Percentiles rank a stretch among this genome's conserved stretches.
phyloP scores from a whole-genome alignment of 2,888 invertebrate species.

The Noctua comes region DNA sequence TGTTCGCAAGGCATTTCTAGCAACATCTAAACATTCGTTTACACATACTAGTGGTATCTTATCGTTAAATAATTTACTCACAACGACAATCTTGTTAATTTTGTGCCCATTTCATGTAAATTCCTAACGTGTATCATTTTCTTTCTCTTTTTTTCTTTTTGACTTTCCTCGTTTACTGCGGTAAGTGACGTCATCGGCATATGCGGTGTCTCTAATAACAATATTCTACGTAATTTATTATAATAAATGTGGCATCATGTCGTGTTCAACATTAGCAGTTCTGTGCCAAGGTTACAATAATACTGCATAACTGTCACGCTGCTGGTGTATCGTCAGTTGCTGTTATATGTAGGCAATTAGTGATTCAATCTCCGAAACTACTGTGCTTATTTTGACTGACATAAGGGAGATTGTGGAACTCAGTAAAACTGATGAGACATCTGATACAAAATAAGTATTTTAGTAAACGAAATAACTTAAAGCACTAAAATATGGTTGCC shows the following conservation, averaged over 20 bases:
- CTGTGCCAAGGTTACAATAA: slow-evolving; percentile 63
- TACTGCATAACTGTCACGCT: slow-evolving; percentile 51
- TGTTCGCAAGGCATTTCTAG: slow-evolving; percentile 39
- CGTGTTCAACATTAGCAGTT: slow-evolving; percentile 58
- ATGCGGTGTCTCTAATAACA: slow-evolving; percentile 48
- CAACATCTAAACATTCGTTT: slow-evolving; percentile 43
- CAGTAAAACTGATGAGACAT: background rate
- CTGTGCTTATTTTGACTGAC: background rate
- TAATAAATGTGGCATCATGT: slow-evolving; percentile 58
- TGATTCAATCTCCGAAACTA: slow-evolving; percentile 21
- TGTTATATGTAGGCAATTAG: slow-evolving; percentile 4
- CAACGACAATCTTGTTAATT: slow-evolving; percentile 16
- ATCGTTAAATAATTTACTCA: slow-evolving; percentile 37
- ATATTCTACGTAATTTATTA: slow-evolving; percentile 55
- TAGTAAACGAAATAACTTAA: background rate
- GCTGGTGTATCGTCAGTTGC: slow-evolving; percentile 26
- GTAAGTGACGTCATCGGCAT: slow-evolving; percentile 48
- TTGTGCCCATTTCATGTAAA: slow-evolving; percentile 18
- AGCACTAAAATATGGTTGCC: slow-evolving; percentile 17
- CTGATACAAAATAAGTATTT: background rate
- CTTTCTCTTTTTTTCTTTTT: background rate
- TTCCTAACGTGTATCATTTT: slow-evolving; percentile 20
- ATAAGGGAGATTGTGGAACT: background rate
- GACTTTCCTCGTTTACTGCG: slow-evolving; percentile 48
- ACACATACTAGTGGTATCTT: slow-evolving; percentile 42